Evolutionary conservation across 1,140 invertebrate species (phyloP).

Genomic region (Mercenaria mercenaria): DNA sequence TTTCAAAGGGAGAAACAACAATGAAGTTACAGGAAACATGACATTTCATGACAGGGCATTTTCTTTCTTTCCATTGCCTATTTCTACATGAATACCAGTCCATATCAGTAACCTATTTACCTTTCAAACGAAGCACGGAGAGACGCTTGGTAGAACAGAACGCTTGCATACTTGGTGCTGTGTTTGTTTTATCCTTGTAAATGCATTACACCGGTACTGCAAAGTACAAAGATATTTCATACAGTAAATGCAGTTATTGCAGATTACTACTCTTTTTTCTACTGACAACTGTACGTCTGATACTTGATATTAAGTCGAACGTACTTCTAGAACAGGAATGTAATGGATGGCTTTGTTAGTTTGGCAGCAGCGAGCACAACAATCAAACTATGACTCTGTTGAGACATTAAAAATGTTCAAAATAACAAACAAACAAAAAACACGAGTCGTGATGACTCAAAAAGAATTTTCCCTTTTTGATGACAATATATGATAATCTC

Average conservation of each 20-base stretch:
- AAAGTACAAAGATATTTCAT: neutral
- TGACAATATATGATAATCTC: too few relatives aligned
- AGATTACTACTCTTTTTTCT: slow-evolving; percentile 57
- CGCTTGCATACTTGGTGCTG: slow-evolving; percentile 51
- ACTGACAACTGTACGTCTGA: neutral
- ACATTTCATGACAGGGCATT: slow-evolving; percentile 67
- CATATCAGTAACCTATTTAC: slow-evolving; percentile 84
- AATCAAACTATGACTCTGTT: too few relatives aligned
- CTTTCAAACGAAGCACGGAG: slow-evolving; percentile 82
- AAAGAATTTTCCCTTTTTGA: too few relatives aligned
- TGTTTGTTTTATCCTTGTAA: slow-evolving; percentile 65
- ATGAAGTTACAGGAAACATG: neutral
- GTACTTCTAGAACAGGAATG: too few relatives aligned
- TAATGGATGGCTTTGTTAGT: too few relatives aligned
- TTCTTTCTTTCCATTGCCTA: slow-evolving; percentile 83
- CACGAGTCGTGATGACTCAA: too few relatives aligned
- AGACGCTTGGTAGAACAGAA: slow-evolving; percentile 75
- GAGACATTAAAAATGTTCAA: too few relatives aligned
- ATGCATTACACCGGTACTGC: too few relatives aligned
- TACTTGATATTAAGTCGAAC: too few relatives aligned
- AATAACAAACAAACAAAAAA: too few relatives aligned
- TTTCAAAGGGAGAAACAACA: slow-evolving; percentile 70
- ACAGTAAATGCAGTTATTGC: neutral
- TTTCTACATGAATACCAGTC: slow-evolving; percentile 79
- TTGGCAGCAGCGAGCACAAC: too few relatives aligned